Evolutionary conservation across 2,888 invertebrate species (phyloP), one percentile per base, ranked within the genome.

Genomic region (Epsilonema sp.): DNA sequence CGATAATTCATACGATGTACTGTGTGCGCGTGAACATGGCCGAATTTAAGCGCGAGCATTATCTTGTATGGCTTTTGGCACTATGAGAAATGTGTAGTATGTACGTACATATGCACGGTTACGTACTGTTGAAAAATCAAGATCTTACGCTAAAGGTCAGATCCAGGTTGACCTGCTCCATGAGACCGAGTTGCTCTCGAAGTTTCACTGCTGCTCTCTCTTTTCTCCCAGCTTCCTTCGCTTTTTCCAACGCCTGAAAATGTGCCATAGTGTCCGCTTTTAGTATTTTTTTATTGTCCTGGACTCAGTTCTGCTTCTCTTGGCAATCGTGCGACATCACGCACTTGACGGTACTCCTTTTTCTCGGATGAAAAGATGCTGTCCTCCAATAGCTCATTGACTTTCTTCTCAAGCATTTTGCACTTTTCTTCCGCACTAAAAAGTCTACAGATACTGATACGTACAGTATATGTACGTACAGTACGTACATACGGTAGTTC

Each of bases 191-290:
- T 65, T 94, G 89, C 66, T 92, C 92, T 55, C 90, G 81, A 65
- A 87, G 77, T 47, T 84, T 74, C 52, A 87, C 83, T 43, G 94
- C 70, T 53, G 81, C 81, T 47, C 86, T 74, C 65, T 97, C 94
- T 61, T 90, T 76, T 8, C 85, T 77, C 1, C 89, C 87, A 0
- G 94, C 90, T 66, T 97, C 94, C 66, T 92, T 90, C 0, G 94
- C 94, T 65, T 89, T 83, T 46, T 83, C 81, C 42, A 94, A 67
- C 0, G 87, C 78, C 69, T 70, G 48, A n/a, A 52, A 31, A 16
- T 8, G 31, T n/a, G n/a, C n/a, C n/a, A n/a, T n/a, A n/a, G n/a
- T n/a, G n/a, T n/a, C n/a, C n/a, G n/a, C n/a, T n/a, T n/a, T n/a
- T n/a, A n/a, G n/a, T n/a, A n/a, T n/a, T n/a, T n/a, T n/a, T n/a